Evolutionary conservation across 2,113 vertebrate genomes (phyloP).

Genomic region (Burhinus bistriatus): DNA sequence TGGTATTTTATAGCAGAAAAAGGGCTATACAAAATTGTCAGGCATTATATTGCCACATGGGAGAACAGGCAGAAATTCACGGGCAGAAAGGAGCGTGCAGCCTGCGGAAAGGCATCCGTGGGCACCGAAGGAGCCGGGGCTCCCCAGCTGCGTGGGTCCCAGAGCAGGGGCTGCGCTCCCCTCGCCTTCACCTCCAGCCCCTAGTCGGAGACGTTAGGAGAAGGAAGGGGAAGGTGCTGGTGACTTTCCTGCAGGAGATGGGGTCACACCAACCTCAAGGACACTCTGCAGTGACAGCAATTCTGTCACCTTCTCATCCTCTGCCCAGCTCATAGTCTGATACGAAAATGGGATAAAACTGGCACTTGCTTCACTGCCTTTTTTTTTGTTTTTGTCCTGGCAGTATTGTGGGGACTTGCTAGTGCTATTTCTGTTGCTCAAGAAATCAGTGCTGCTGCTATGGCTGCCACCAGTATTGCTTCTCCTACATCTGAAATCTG

Average conservation of each 20-base stretch:
- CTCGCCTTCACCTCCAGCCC: not conserved
- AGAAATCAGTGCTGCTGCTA: not conserved
- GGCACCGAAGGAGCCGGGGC: no score
- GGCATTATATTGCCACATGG: not conserved
- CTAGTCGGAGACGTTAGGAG: accelerated
- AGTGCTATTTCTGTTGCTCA: not conserved
- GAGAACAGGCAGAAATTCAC: not conserved
- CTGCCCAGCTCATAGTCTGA: not conserved
- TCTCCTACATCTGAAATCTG: not conserved
- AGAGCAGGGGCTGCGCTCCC: not conserved
- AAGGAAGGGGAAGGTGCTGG: not conserved
- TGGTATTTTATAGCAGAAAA: not conserved
- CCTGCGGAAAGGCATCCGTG: not conserved
- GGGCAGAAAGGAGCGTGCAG: not conserved
- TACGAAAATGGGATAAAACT: not conserved
- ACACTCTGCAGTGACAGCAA: not conserved
- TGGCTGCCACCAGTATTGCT: not conserved
- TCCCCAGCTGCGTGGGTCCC: accelerated
- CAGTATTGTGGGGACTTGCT: no score
- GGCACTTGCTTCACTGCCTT: not conserved
- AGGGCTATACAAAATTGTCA: not conserved
- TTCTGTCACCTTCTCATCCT: not conserved
- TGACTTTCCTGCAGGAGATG: not conserved
- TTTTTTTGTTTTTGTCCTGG: no score
- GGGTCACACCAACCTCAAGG: not conserved